Evolutionary conservation across 2,797 vertebrate species (phyloP).

Genomic region (Sandelia bainsii): DNA sequence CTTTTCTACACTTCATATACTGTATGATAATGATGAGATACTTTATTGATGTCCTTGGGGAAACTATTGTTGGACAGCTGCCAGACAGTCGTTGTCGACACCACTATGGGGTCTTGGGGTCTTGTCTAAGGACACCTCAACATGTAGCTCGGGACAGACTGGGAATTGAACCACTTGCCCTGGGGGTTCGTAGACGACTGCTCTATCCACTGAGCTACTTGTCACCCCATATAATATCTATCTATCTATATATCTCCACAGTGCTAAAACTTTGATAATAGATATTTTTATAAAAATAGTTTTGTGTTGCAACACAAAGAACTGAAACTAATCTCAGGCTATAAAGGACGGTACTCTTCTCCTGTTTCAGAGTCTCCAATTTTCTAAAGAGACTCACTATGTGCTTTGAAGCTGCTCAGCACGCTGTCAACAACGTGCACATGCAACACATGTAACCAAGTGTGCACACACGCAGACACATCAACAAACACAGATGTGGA

Average conservation of each 20-base stretch:
- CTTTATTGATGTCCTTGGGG: no score
- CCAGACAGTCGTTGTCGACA: no score
- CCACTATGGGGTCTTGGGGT: no score
- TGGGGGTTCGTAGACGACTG: no score
- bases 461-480: conserved; percentile 4
- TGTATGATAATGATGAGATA: no score
- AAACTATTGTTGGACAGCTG: no score
- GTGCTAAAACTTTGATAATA: neutral
- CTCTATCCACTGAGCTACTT: no score
- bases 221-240: neutral
- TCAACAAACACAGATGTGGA: conserved; percentile 1
- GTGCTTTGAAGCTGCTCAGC: conserved; percentile 75
- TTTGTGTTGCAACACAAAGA: neutral
- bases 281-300: neutral
- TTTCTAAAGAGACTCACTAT: conserved; percentile 57
- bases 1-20: neutral
- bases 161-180: no score
- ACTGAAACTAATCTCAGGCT: conserved; percentile 58
- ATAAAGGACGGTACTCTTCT: conserved; percentile 73
- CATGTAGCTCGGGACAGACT: no score
- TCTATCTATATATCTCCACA: no score
- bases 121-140: no score
- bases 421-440: conserved; percentile 66
- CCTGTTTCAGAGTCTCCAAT: conserved; percentile 76
- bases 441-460: conserved; percentile 11